Percentiles rank a stretch among this genome's conserved stretches.
Conservation (phyloP, 2,888 invertebrate species). For the Harmothoe impar region DNA sequence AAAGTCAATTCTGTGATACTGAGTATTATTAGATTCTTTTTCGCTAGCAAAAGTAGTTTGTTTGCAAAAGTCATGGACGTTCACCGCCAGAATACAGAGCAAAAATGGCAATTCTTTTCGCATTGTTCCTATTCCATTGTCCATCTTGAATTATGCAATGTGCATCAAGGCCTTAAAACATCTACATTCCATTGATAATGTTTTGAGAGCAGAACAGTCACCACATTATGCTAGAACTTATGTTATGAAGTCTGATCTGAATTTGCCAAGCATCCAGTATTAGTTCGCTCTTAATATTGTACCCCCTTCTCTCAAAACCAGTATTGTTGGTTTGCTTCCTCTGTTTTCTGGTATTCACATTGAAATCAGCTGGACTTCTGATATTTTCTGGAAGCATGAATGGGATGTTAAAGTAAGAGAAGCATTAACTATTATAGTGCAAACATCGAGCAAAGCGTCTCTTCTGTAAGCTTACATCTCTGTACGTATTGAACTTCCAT, state of each 20-base stretch:
- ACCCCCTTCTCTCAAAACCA: not conserved
- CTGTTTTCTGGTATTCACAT: too few species aligned
- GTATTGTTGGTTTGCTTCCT: not conserved
- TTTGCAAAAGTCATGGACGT: not conserved
- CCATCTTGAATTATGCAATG: not conserved
- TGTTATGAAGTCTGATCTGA: not conserved
- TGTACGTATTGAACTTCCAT: too few species aligned
- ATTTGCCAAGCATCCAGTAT: not conserved
- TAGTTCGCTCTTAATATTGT: not conserved
- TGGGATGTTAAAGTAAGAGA: too few species aligned
- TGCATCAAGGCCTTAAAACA: not conserved
- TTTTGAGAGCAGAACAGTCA: too few species aligned
- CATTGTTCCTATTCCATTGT: not conserved
- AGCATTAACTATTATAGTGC: too few species aligned
- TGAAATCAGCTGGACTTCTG: too few species aligned
- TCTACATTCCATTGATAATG: not conserved
- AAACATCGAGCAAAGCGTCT: too few species aligned
- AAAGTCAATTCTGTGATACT: not conserved
- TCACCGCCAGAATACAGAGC: conserved; percentile 1
- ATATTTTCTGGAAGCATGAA: too few species aligned
- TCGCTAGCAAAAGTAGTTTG: not conserved
- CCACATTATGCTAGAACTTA: too few species aligned
- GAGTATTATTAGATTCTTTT: not conserved
- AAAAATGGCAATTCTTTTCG: not conserved
- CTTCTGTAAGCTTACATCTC: too few species aligned